Conservation (phyloP, 2,113 vertebrate species). For the Oreotrochilus melanogaster region DNA sequence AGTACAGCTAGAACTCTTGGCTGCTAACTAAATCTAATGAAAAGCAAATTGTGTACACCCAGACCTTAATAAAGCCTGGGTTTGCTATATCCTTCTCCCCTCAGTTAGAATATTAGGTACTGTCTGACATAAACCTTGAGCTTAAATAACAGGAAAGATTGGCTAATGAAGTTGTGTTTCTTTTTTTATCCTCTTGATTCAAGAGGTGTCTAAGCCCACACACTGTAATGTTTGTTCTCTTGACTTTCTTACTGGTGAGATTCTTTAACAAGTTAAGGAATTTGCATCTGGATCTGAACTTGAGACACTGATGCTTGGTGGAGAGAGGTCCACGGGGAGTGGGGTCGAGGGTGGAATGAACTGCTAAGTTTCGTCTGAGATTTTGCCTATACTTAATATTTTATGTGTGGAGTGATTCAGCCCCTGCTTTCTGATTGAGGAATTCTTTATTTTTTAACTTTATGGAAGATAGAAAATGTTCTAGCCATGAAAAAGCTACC, state of each 20-base stretch:
- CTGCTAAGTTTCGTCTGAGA: neutral
- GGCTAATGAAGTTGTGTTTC: neutral
- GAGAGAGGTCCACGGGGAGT: neutral
- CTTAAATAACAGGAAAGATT: slow-evolving; percentile 1
- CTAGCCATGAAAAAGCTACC: neutral
- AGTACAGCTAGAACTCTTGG: neutral
- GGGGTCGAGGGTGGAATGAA: neutral
- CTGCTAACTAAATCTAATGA: slow-evolving; percentile 48
- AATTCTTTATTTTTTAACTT: neutral
- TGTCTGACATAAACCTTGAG: slow-evolving; percentile 15
- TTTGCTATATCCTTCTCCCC: neutral
- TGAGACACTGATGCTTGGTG: neutral
- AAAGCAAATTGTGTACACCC: slow-evolving; percentile 27
- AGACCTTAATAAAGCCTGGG: slow-evolving; percentile 10
- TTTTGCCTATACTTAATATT: neutral
- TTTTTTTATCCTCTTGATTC: neutral
- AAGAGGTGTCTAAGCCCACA: neutral
- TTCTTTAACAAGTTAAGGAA: neutral
- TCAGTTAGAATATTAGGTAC: neutral
- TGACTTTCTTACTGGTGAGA: neutral
- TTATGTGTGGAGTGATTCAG: neutral
- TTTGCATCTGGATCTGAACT: neutral
- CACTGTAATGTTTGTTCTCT: neutral
- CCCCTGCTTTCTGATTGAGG: neutral
- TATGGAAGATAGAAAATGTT: neutral